These are phyloP conservation scores for Cochlearius cochlearius DNA, from an alignment of 2,113 vertebrate genomes.

Conservation along the genomic window DNA sequence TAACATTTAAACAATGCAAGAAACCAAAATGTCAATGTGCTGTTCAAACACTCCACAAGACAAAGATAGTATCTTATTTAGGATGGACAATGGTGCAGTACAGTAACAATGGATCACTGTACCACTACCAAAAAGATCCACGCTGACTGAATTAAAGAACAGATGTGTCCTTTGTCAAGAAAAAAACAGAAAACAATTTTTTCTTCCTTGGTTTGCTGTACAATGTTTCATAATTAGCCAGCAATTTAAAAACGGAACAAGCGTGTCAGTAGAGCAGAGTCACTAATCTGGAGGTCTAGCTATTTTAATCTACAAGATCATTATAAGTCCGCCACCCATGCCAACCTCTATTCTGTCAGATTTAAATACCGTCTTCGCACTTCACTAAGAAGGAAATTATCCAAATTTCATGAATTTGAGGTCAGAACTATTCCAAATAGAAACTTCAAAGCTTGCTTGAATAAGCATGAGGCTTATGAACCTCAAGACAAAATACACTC, in stretches of 20 bases:
- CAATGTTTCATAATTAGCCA: not conserved
- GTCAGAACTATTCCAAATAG: not conserved
- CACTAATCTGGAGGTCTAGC: not conserved
- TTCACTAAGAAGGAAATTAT: not conserved
- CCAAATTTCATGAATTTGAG: not conserved
- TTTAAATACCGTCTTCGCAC: not conserved
- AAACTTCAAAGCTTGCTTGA: not conserved
- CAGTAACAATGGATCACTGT: slow-evolving; percentile 58
- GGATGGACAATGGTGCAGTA: slow-evolving; percentile 47
- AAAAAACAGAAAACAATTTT: slow-evolving; percentile 35
- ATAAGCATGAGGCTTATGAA: not conserved
- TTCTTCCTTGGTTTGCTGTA: not conserved
- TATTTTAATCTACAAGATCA: not conserved
- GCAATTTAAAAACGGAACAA: not conserved
- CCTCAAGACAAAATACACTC: not conserved
- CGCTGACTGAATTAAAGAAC: slow-evolving; percentile 36
- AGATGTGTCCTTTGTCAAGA: slow-evolving; percentile 56
- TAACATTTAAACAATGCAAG: not conserved
- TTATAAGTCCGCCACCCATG: not conserved
- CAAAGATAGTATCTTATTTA: slow-evolving; percentile 26
- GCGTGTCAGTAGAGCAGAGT: not conserved
- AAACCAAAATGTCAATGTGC: not conserved
- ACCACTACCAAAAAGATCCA: not conserved
- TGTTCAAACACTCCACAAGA: not conserved
- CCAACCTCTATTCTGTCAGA: not conserved